Evolutionary conservation across 2,888 invertebrate species (phyloP), one percentile per base, ranked within the genome.

Genomic region (Torymus auratus): DNA sequence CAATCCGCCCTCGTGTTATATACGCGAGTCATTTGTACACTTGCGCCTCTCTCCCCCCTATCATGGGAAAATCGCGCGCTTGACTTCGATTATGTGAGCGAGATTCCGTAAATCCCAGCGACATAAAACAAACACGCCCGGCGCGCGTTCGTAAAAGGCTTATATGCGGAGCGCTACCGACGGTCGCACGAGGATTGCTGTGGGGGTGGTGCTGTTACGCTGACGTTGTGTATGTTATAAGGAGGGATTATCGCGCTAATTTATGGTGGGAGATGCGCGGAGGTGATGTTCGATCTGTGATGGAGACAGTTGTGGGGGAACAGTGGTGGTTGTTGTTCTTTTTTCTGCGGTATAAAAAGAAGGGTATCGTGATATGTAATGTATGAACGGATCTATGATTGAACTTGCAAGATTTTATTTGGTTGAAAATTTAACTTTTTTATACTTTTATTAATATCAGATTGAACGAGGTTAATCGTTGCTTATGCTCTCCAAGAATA

Each of bases 81-180:
- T 84, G 84, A 86, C 85, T 85, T 84, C 83, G 81, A 69, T 78
- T 69, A 72, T 20, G 64, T 58, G 13, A 13, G 61, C 23, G 55
- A 52, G 56, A 74, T 78, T 78, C 70, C 70, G 85, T 85, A 88
- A 89, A 90, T 88, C 89, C 89, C 80, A 84, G 74, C 83, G 86
- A 88, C 88, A 88, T 88, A 87, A 88, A 88, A 88, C 87, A 89
- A 88, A 87, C 87, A 88, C 88, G 83, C 87, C 85, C 86, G 84
- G 83, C 84, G 14, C 17, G 12, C 61, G 81, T 83, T 81, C 69
- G 79, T 78, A 15, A 77, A 81, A 74, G 81, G 81, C 68, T 81
- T 78, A 81, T 28, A 28, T 28, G 7, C 7, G 7, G 28, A 2
- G 28, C 7, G 28, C 3, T 28, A 60, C 20, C 12, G 64, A 53